Evolutionary conservation across 2,113 vertebrate species (phyloP).

Genomic region (Hepsetus odoe): DNA sequence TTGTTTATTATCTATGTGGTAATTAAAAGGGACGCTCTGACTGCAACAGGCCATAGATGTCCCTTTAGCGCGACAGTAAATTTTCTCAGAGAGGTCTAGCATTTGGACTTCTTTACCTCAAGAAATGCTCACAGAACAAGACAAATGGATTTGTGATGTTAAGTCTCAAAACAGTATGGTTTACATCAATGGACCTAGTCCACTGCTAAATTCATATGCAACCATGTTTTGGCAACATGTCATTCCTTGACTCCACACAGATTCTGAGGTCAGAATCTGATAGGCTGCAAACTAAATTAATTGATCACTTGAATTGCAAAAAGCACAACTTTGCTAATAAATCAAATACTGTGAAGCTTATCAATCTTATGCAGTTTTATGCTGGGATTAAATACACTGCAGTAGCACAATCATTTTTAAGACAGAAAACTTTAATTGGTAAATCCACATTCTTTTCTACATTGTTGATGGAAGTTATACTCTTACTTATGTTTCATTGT

Average conservation of each 20-base stretch:
- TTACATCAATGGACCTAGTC: not conserved
- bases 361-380: too few relatives aligned
- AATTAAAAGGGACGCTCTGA: not conserved
- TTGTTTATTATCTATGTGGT: not conserved
- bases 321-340: not conserved
- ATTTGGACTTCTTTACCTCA: not conserved
- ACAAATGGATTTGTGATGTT: not conserved
- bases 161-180: slow-evolving; percentile 4
- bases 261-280: not conserved
- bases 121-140: not conserved
- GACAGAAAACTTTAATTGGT: too few relatives aligned
- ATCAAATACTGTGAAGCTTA: too few relatives aligned
- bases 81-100: not conserved
- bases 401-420: too few relatives aligned
- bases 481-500: too few relatives aligned
- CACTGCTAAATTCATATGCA: not conserved
- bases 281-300: not conserved
- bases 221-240: not conserved
- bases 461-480: too few relatives aligned
- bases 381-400: too few relatives aligned
- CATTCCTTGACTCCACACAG: not conserved
- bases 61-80: slow-evolving; percentile 7
- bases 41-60: slow-evolving; percentile 23
- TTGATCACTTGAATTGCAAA: too few relatives aligned
- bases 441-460: not conserved